Evolutionary conservation across 2,888 invertebrate genomes (phyloP), one percentile per base, ranked within the genome.

Genomic region (Mantis religiosa): DNA sequence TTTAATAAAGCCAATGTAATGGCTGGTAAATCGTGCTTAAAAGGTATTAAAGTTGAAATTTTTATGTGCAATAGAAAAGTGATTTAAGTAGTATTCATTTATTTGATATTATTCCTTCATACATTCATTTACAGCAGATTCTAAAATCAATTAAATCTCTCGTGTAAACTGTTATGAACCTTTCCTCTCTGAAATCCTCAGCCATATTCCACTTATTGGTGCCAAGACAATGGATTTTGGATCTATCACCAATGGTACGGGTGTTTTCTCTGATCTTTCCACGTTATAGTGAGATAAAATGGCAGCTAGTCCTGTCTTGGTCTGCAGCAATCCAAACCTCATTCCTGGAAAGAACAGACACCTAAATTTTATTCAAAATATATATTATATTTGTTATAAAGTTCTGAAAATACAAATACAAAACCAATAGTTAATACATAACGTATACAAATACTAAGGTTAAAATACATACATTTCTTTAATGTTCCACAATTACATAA

Each of bases 291-390:
- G 91, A 34, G 91, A 90, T 86, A 93, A 90, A 25, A 92, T 83
- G 81, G 91, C 90, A 12, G 91, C 91, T 27, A 92, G 88, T 8
- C 92, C 92, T 27, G 91, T 91, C 90, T 92, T 92, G 27, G 92
- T 91, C 87, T 93, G 92, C 88, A 91, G 91, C 84, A 91, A 91
- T 2, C 92, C 92, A 87, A 92, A 92, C 88, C 92, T 91, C 89
- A 91, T 91, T 47, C 92, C 92, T 92, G 91, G 12, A 6, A 41
- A 41, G 7, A 90, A 91, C 82, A 88, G 81, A 89, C 90, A 85
- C 85, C 20, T 86, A 28, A 28, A 28, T 82, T 30, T 83, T 20
- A 14, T 87, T 34, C 28, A 47, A 82, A 12, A 71, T 54, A 0
- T 6, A 88, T 88, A 41, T 28, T 81, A 86, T n/a, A 28, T 93